Evolutionary conservation across 2,888 invertebrate species (phyloP), one percentile per base, ranked within the genome.

Genomic region (Nebria salina): DNA sequence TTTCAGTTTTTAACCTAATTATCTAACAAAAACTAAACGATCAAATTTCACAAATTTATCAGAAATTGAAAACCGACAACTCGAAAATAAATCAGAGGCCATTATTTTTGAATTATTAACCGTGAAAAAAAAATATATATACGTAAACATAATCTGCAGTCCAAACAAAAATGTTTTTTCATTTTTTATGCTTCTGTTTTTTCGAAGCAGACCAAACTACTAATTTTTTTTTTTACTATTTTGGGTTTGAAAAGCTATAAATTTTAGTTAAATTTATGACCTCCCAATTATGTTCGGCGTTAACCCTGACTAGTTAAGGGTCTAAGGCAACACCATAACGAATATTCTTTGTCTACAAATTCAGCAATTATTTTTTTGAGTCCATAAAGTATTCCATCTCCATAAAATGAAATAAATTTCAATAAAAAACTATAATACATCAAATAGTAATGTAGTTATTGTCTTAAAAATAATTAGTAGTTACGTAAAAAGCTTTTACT

Each of bases 251-350:
- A 54, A 26, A 25, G n/a, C 82, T 85, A 85, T 86, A 86, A 85
- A 85, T 85, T 84, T 84, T 72, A 65, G 65, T 13, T 68, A 85
- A 84, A 86, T 86, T 85, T 86, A 85, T 85, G 85, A 83, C 82
- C 82, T 80, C 81, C 84, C 84, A 84, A 84, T 84, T 84, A 84
- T 83, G 81, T 82, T 83, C 74, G 65, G 76, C 41, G 74, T 72
- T 76, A 81, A 81, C 78, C 75, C 70, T 20, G 70, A 20, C 70
- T 4, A 26, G 20, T 11, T n/a, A 25, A 34, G 25, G 70, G 70
- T 25, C 25, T 70, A 34, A 3, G 70, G 20, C 25, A 4, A 7
- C 2, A 70, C 25, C 34, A 34, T 70, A 13, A 70, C 70, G 26
- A 70, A 70, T 66, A 34, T 54, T 8, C 34, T 70, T 70, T 70